A percentile compares a stretch with the other conserved stretches of the same genome.
Conservation (phyloP, 2,888 invertebrate species). For the Petrolisthes cinctipes region DNA sequence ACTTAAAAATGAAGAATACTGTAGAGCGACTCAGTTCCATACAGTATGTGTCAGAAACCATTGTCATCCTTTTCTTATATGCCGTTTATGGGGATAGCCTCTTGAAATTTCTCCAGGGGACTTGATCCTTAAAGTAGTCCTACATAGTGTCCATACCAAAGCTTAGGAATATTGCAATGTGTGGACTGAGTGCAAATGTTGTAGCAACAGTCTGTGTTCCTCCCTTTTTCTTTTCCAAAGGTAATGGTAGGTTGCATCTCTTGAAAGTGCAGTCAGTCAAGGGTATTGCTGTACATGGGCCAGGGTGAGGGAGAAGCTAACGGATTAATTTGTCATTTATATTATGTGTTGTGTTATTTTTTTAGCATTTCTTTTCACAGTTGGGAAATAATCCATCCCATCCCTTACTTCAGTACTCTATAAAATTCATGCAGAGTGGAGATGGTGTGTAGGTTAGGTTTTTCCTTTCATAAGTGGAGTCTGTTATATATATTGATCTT, state of each 20-base stretch:
- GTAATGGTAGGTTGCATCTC: neutral
- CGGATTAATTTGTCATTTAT: slow-evolving; percentile 13
- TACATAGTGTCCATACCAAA: slow-evolving; percentile 58
- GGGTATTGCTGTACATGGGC: neutral
- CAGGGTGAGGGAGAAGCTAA: neutral
- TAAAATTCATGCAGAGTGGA: neutral
- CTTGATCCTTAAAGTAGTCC: slow-evolving; percentile 10
- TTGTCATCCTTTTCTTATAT: too few relatives aligned
- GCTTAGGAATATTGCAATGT: slow-evolving; percentile 43
- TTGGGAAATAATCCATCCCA: too few relatives aligned
- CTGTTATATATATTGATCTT: slow-evolving; percentile 14
- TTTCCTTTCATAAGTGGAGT: slow-evolving; percentile 6
- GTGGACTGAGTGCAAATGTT: neutral
- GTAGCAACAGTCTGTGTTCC: neutral
- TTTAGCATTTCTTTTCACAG: too few relatives aligned
- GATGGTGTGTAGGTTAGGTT: slow-evolving; percentile 17
- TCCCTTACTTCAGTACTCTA: slow-evolving; percentile 2
- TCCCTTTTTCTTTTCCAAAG: neutral
- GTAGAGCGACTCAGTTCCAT: too few relatives aligned
- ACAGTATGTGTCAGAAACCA: too few relatives aligned
- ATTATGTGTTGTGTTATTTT: too few relatives aligned
- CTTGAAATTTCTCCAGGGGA: slow-evolving; percentile 2
- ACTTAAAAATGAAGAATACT: neutral
- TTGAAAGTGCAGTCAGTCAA: neutral
- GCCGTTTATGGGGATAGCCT: slow-evolving; percentile 7